phyloP scores from a whole-genome alignment of 2,888 invertebrate species.

The Ochlodes sylvanus region DNA sequence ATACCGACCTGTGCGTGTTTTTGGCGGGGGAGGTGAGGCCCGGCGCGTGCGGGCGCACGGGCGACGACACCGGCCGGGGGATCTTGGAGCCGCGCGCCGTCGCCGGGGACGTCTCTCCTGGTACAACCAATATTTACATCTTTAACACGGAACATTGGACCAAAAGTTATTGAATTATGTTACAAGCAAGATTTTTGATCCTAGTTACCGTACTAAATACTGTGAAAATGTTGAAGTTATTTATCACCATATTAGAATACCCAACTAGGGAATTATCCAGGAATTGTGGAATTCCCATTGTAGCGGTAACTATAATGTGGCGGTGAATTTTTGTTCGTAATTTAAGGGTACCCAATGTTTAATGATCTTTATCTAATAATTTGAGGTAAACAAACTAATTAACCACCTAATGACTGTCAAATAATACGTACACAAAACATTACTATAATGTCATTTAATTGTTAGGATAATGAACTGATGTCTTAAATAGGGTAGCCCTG shows the following conservation, averaged over 20 bases:
- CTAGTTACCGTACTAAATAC: no score
- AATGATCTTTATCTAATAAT: no score
- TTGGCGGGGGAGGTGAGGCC: slow-evolving; percentile 72
- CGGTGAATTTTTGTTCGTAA: neutral
- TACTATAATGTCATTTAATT: no score
- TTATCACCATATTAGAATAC: neutral
- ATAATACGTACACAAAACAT: no score
- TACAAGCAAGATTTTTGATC: no score
- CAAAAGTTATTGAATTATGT: no score
- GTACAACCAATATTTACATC: neutral
- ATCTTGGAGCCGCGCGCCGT: slow-evolving; percentile 88
- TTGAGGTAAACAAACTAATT: no score
- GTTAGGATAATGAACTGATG: no score
- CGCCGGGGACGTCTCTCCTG: slow-evolving; percentile 79
- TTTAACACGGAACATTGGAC: no score
- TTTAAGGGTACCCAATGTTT: no score
- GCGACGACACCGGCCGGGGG: slow-evolving; percentile 90
- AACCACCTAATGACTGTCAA: no score
- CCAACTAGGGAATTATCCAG: neutral
- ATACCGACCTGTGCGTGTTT: slow-evolving; percentile 77
- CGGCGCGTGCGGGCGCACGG: slow-evolving; percentile 85
- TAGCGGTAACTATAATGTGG: neutral
- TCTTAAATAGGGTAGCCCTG: no score
- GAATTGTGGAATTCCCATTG: neutral
- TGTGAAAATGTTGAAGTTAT: neutral